Percentiles rank a stretch among this genome's conserved stretches.
Evolutionary conservation across 2,888 invertebrate species (phyloP).

Genomic region (Dryomyza anilis): DNA sequence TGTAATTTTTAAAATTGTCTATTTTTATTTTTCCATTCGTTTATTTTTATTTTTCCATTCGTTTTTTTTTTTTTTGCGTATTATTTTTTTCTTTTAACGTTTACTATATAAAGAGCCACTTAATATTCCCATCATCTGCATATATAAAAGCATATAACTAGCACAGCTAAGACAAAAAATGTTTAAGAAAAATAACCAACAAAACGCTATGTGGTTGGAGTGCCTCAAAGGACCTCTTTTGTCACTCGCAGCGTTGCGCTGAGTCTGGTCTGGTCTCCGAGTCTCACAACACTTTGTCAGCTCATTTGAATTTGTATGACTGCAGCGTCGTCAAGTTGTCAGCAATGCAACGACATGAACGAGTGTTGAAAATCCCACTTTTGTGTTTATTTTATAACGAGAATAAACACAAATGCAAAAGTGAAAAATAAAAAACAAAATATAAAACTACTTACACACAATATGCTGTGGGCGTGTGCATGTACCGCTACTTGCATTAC

Average conservation of each 20-base stretch:
- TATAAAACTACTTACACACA: not conserved
- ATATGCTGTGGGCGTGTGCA: not conserved
- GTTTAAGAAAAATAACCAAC: not conserved
- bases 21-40: no score
- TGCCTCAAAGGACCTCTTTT: conserved; percentile 5
- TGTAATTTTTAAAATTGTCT: no score
- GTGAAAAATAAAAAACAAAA: not conserved
- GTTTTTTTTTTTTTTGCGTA: not conserved
- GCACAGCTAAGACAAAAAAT: not conserved
- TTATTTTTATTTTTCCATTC: not conserved
- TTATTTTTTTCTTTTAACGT: not conserved
- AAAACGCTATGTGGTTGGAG: no score
- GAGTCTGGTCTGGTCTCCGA: not conserved
- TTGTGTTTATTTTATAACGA: conserved; percentile 13
- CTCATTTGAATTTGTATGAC: conserved; percentile 21
- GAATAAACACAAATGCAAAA: not conserved
- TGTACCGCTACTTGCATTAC: not conserved
- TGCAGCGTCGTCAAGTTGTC: conserved; percentile 15
- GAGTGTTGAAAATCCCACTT: not conserved
- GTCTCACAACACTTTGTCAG: conserved; percentile 16
- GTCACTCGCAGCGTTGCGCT: no score
- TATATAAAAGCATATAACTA: conserved; percentile 1
- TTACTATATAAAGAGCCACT: not conserved
- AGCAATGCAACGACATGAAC: not conserved
- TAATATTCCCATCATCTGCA: not conserved